Base-by-base conservation (phyloP, 2,113 vertebrate species). In the Corydoras maculifer region DNA sequence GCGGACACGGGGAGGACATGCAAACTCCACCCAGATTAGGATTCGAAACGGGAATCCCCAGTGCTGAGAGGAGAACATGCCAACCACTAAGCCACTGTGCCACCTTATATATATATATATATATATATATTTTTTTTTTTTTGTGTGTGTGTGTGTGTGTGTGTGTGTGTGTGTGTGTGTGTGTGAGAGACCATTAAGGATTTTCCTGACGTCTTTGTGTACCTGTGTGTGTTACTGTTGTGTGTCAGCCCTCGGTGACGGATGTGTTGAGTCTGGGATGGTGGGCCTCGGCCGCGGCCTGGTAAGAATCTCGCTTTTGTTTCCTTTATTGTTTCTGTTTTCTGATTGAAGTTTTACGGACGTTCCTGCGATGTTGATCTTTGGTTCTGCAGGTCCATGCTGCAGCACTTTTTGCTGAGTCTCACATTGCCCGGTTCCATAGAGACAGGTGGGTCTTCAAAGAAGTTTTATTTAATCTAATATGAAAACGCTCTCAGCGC, bases 201-300 rank as follows among this genome's bases (percentile, higher is more conserved):
- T 57, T 58, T 75, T 10, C 5, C 35, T 54, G 31, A 29, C 35
- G 0, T 57, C 12, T 72, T 32, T 14, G 10, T 43, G 30, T 58
- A 0, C 15, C 3, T 64, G 3, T 62, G 11, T 70, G 14, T 59
- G 43, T 61, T 7, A 35, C 30, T 74, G 60, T 11, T 58, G 25
- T 67, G n/a, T 71, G 59, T 12, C 77, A 99, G 97, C 97, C 97
- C 70, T 96, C 94, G 0, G 88, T 99, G 84, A 88, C 93, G 76
- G 96, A 99, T 81, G 78, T 99, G 75, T 87, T 99, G 69, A 94
- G 92, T 10, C 84, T 99, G 68, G 93, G 95, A 78, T 99, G 96
- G 96, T 98, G 96, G 97, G 94, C 95, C 29, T 96, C 96, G 2
- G 93, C 87, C 77, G 94, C 93, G 58, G 92, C 94, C 72, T 99